These are phyloP conservation scores for Oncorhynchus keta DNA, from an alignment of 2,113 vertebrate species.

Conservation along the genomic window DNA sequence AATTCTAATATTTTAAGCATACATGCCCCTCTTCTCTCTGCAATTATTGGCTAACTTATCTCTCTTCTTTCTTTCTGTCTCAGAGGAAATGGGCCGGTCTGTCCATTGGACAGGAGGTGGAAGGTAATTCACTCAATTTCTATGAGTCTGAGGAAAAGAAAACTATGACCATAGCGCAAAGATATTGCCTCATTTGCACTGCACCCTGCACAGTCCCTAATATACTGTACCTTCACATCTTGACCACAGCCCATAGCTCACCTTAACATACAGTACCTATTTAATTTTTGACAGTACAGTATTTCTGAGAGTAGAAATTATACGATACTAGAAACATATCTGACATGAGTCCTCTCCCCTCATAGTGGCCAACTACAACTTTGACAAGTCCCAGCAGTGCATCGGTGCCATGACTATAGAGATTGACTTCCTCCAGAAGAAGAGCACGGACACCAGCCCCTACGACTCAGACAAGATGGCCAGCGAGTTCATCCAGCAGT, in stretches of 20 bases:
- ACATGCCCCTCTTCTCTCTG: neutral
- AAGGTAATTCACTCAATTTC: slow-evolving; percentile 69
- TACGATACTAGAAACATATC: neutral
- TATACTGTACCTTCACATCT: too few species aligned
- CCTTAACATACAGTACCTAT: neutral
- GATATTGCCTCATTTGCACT: neutral
- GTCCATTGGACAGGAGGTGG: slow-evolving; percentile 95
- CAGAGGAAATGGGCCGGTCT: slow-evolving; percentile 98
- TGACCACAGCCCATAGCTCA: too few species aligned
- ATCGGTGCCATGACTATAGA: slow-evolving; percentile 96
- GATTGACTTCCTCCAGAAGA: slow-evolving; percentile 98
- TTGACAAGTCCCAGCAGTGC: slow-evolving; percentile 96
- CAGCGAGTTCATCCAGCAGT: slow-evolving; percentile 94
- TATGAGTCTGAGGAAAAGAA: neutral
- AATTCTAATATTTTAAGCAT: too few species aligned
- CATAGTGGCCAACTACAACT: slow-evolving; percentile 87
- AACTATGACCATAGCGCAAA: too few species aligned
- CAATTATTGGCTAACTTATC: neutral
- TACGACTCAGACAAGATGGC: slow-evolving; percentile 98
- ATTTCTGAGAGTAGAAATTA: neutral
- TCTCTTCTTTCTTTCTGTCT: neutral
- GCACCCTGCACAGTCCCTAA: too few species aligned
- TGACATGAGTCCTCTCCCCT: neutral
- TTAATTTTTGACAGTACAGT: neutral
- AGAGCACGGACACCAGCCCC: slow-evolving; percentile 90